A percentile compares a stretch with the other conserved stretches of the same genome.
These are phyloP conservation scores for Bombyx mori DNA, from an alignment of 1,140 invertebrate species.

Conservation along the genomic window ASM3026992v2 NC_085114.1:14235501-14236000, in stretches of 20 bases:
- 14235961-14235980: too few relatives aligned
- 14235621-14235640: constrained; percentile 59
- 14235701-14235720: constrained; percentile 26
- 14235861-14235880: constrained; percentile 49
- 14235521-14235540: too few relatives aligned
- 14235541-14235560: constrained; percentile 24
- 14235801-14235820: constrained; percentile 64
- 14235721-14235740: constrained; percentile 56
- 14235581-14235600: constrained; percentile 21
- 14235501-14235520: too few relatives aligned
- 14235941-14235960: too few relatives aligned
- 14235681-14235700: constrained; percentile 25
- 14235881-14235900: constrained; percentile 42
- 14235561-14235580: constrained; percentile 18
- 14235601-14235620: constrained; percentile 38
- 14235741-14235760: constrained; percentile 40
- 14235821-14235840: constrained; percentile 71
- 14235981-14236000: constrained; percentile 30
- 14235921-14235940: too few relatives aligned
- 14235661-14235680: constrained; percentile 13
- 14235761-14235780: constrained; percentile 29
- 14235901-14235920: constrained; percentile 25
- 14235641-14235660: constrained; percentile 26
- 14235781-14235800: constrained; percentile 41
- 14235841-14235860: constrained; percentile 56